Percentiles rank a stretch among this genome's conserved stretches.
These are phyloP conservation scores for Gracilinanus agilis DNA, from an alignment of 2,113 vertebrate genomes.

Conservation along the genomic window DNA sequence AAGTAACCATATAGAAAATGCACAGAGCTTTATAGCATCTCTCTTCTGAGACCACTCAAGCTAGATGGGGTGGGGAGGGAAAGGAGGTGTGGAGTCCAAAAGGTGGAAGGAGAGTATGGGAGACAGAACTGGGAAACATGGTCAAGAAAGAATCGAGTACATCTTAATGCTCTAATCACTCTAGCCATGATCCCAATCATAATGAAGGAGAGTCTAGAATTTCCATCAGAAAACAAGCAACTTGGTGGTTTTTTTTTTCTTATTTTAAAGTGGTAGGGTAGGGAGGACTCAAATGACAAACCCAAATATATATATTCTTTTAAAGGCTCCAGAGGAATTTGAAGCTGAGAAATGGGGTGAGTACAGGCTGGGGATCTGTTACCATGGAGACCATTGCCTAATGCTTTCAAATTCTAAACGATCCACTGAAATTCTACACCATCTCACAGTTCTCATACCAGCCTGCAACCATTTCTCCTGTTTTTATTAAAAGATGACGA, in stretches of 20 bases:
- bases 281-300: not conserved
- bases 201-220: slow-evolving; percentile 40
- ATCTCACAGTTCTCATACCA: not conserved
- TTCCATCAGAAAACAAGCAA: slow-evolving; percentile 30
- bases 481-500: slow-evolving; percentile 29
- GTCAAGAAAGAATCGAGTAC: slow-evolving; percentile 9
- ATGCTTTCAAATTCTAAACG: slow-evolving; percentile 10
- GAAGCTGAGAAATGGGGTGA: slow-evolving; percentile 19
- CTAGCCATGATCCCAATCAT: slow-evolving; percentile 35
- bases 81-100: slow-evolving; percentile 20
- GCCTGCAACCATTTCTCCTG: not conserved
- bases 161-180: slow-evolving; percentile 51
- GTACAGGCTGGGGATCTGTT: slow-evolving; percentile 56
- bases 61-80: not conserved
- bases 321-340: slow-evolving; percentile 41
- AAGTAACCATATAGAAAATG: not conserved
- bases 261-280: not conserved
- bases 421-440: slow-evolving; percentile 5
- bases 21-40: not conserved
- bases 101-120: not conserved
- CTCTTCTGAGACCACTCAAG: slow-evolving; percentile 20
- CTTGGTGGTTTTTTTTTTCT: not conserved
- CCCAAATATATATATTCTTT: slow-evolving; percentile 10
- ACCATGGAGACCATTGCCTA: slow-evolving; percentile 40
- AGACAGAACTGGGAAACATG: slow-evolving; percentile 18